Percentiles rank a stretch among this genome's conserved stretches.
Conservation (phyloP, 1,140 invertebrate species). For the Calosoma granatense region DNA sequence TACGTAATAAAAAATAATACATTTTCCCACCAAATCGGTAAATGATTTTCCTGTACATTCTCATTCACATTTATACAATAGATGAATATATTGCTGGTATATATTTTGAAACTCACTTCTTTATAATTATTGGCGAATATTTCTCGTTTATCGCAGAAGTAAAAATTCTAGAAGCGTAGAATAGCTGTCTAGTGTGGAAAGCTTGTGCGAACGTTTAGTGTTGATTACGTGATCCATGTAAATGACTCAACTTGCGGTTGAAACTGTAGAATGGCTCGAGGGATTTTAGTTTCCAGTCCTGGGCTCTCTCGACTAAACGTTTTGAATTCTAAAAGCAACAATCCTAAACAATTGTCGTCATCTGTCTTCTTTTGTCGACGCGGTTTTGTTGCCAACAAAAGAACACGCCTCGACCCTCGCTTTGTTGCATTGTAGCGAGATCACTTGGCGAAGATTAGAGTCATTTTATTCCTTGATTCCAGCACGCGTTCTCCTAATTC, state of each 20-base stretch:
- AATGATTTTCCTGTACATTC: too few species aligned
- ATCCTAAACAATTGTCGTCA: constrained; percentile 3
- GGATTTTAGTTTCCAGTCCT: neutral
- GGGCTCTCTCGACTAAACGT: neutral
- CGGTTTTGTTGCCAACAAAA: neutral
- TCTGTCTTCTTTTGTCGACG: constrained; percentile 5
- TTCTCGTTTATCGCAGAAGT: too few species aligned
- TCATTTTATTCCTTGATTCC: neutral
- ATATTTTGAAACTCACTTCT: too few species aligned
- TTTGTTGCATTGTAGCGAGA: neutral
- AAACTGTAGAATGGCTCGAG: neutral
- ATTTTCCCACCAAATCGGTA: too few species aligned
- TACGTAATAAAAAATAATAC: too few species aligned
- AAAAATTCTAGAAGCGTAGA: neutral
- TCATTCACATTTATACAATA: too few species aligned
- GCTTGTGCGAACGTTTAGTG: neutral
- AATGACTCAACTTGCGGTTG: neutral
- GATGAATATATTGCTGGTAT: too few species aligned
- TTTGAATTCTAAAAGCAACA: constrained; percentile 5
- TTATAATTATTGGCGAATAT: too few species aligned
- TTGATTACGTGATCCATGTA: neutral
- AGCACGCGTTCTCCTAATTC: too few species aligned
- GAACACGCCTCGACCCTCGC: neutral
- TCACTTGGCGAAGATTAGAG: neutral
- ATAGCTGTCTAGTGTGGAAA: neutral